These are phyloP conservation scores for Cenopis cana DNA, from an alignment of 2,888 invertebrate species.

Conservation along the genomic window DNA sequence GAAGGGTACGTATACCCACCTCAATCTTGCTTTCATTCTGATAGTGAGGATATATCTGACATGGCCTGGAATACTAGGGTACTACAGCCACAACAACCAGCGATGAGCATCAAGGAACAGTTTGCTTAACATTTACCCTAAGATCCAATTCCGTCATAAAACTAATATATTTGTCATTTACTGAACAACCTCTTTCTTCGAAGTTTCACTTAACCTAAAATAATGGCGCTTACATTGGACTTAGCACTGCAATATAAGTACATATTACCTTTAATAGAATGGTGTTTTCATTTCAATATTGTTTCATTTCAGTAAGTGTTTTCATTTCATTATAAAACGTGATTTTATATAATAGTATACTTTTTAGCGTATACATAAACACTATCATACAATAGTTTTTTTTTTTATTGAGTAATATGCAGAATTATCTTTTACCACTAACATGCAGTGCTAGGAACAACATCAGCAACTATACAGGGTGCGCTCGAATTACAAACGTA, in stretches of 20 bases:
- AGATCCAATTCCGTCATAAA: slow-evolving; percentile 46
- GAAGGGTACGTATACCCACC: too few relatives aligned
- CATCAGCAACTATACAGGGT: slow-evolving; percentile 19
- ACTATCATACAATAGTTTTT: neutral
- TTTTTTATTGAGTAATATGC: neutral
- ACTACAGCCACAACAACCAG: slow-evolving; percentile 15
- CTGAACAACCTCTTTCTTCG: slow-evolving; percentile 49
- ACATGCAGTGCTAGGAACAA: neutral
- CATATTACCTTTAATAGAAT: neutral
- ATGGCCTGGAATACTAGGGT: neutral
- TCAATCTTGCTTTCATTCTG: too few relatives aligned
- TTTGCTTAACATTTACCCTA: slow-evolving; percentile 22
- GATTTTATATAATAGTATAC: too few relatives aligned
- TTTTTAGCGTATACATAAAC: neutral
- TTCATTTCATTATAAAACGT: too few relatives aligned
- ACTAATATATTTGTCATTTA: slow-evolving; percentile 47
- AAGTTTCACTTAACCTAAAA: slow-evolving; percentile 30
- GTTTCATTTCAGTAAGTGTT: too few relatives aligned
- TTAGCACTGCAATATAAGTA: slow-evolving; percentile 12
- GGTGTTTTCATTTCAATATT: too few relatives aligned
- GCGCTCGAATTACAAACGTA: neutral
- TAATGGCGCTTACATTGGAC: neutral
- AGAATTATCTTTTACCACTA: neutral
- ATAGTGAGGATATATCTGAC: too few relatives aligned
- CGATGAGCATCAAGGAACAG: slow-evolving; percentile 26